Base-by-base conservation (phyloP, 1,140 invertebrate genomes). In the Drosophila watanabei region DNA sequence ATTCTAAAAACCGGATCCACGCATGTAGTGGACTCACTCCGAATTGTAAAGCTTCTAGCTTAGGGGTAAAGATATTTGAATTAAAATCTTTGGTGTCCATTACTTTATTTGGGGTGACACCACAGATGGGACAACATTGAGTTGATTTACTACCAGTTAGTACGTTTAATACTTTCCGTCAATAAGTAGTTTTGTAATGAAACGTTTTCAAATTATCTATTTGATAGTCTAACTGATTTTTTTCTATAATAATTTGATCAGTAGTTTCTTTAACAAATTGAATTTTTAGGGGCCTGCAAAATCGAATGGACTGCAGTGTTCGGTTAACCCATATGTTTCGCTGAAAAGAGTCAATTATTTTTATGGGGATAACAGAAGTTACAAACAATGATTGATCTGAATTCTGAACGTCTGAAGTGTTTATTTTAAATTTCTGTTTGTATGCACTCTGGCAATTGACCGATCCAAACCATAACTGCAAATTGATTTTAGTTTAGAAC, bases 61-160 rank as follows among this genome's bases (percentile, higher is more conserved):
- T n/a, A n/a, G n/a, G n/a, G n/a, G n/a, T n/a, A n/a, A 72, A 72
- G 18, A 11, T 57, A 65, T 59, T 41, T 20, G 48, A 59, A 33
- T n/a, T 33, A 24, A 69, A 75, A 75, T 75, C 41, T 45, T 41
- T 69, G 1, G 7, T 75, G 45, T 75, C 16, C 14, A 58, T 2
- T 14, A 71, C 14, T 30, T 41, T 57, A 57, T 28, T 69, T 28
- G 58, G 72, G n/a, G 45, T 70, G n/a, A 54, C 56, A 48, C 37
- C 56, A 60, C 56, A 73, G 13, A 77, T 60, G 32, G 46, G 68
- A 43, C 51, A 64, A 64, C 37, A 59, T 70, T 63, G 72, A 68
- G 48, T 58, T 32, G 41, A 63, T 71, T 57, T 63, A 18, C 37
- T 71, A 35, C 33, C 49, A 39, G 64, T 75, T 60, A 68, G n/a